phyloP scores from a whole-genome alignment of 2,113 vertebrate species.

The Xiphophorus maculatus region DNA sequence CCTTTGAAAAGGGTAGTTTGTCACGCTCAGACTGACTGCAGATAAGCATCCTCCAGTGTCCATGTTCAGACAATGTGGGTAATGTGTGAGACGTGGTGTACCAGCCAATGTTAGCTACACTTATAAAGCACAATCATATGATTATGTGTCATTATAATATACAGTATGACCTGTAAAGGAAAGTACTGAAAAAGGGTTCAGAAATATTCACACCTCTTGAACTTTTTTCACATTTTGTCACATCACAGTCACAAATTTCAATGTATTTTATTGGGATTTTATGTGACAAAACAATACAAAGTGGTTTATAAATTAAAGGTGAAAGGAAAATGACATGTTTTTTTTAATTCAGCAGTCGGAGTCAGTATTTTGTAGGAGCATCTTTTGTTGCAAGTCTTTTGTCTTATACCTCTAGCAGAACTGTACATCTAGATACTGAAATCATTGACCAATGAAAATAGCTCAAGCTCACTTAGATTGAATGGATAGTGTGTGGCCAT shows the following conservation, averaged over 20 bases:
- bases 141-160: neutral
- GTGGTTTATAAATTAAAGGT: neutral
- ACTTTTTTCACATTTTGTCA: neutral
- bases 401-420: too few species aligned
- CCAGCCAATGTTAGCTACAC: constrained; percentile 28
- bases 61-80: constrained; percentile 26
- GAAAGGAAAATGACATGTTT: neutral
- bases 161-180: neutral
- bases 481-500: too few species aligned
- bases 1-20: neutral
- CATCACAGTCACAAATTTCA: neutral
- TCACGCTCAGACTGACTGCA: neutral
- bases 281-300: neutral
- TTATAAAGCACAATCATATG: constrained; percentile 10
- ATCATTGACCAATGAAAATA: too few species aligned
- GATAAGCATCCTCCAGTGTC: neutral
- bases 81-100: constrained; percentile 44
- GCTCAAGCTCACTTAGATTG: too few species aligned
- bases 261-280: neutral
- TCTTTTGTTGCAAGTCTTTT: too few species aligned
- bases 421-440: too few species aligned
- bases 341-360: neutral
- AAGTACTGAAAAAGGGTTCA: neutral
- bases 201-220: neutral
- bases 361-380: too few species aligned